A percentile compares a stretch with the other conserved stretches of the same genome.
These are phyloP conservation scores for Anhinga rufa DNA, from an alignment of 2,113 vertebrate species.

Conservation along the genomic window DNA sequence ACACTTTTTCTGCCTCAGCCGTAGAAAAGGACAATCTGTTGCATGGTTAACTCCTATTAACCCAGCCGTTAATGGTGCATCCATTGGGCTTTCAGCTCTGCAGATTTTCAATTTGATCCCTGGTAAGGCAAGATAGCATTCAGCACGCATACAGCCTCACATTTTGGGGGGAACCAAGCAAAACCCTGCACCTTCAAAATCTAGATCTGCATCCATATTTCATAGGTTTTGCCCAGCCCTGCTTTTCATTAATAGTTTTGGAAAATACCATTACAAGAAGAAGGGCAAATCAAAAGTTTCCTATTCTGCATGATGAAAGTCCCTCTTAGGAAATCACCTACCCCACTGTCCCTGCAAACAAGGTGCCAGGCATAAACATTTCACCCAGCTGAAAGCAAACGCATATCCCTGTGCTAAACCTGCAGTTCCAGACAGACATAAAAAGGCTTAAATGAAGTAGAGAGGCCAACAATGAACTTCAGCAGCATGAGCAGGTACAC, in stretches of 20 bases:
- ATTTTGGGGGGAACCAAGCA: neutral
- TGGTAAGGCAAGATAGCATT: neutral
- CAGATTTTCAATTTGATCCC: neutral
- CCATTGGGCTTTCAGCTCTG: neutral
- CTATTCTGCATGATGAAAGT: neutral
- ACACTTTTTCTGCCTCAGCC: neutral
- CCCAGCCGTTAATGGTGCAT: neutral
- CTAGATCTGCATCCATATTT: neutral
- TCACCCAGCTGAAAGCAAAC: neutral
- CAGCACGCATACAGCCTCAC: neutral
- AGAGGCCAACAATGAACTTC: neutral
- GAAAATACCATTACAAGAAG: neutral
- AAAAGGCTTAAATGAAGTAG: neutral
- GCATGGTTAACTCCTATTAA: neutral
- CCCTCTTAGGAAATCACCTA: neutral
- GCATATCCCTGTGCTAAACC: neutral
- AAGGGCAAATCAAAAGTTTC: neutral
- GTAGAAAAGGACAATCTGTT: neutral
- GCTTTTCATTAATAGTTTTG: neutral
- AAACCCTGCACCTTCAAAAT: neutral
- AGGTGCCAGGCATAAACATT: neutral
- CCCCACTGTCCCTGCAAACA: neutral
- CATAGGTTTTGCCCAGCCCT: neutral
- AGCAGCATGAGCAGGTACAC: neutral
- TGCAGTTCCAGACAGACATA: neutral